phyloP scores from a whole-genome alignment of 2,797 vertebrate genomes.

The Aphelocoma californica region DNA sequence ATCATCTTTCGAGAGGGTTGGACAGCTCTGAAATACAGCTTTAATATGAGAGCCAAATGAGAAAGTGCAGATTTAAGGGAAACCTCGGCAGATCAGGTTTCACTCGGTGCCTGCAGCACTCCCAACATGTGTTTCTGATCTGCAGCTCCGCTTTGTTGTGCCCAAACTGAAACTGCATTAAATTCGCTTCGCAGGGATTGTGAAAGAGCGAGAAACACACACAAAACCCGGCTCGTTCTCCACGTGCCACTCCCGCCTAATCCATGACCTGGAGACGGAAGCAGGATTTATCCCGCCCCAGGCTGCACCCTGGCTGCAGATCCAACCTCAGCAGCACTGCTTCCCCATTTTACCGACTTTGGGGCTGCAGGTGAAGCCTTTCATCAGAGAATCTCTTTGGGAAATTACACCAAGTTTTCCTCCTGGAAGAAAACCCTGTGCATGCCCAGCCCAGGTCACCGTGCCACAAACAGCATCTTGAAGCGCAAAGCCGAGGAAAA shows the following conservation, averaged over 20 bases:
- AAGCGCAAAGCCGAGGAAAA: neutral
- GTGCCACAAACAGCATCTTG: neutral
- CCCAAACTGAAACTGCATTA: conserved; percentile 75
- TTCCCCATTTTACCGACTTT: fast-evolving
- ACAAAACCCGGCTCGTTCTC: neutral
- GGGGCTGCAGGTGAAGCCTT: neutral
- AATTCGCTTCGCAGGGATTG: conserved; percentile 66
- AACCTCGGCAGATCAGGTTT: conserved; percentile 67
- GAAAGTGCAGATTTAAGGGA: conserved; percentile 73
- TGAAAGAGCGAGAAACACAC: neutral
- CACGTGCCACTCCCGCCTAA: fast-evolving
- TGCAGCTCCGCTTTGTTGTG: conserved; percentile 76
- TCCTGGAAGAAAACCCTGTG: fast-evolving
- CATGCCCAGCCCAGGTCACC: fast-evolving
- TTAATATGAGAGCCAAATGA: conserved; percentile 68
- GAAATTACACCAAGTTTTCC: neutral
- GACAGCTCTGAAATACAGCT: conserved; percentile 66
- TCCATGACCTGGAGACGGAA: neutral
- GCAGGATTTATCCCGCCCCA: neutral
- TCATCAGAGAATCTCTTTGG: neutral
- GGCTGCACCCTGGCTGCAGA: neutral
- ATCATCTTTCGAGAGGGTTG: conserved; percentile 65
- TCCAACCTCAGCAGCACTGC: neutral
- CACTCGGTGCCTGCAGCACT: conserved; percentile 72
- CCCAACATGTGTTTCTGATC: conserved; percentile 86